Conservation (phyloP, 2,888 invertebrate genomes). For the Busseola fusca region DNA sequence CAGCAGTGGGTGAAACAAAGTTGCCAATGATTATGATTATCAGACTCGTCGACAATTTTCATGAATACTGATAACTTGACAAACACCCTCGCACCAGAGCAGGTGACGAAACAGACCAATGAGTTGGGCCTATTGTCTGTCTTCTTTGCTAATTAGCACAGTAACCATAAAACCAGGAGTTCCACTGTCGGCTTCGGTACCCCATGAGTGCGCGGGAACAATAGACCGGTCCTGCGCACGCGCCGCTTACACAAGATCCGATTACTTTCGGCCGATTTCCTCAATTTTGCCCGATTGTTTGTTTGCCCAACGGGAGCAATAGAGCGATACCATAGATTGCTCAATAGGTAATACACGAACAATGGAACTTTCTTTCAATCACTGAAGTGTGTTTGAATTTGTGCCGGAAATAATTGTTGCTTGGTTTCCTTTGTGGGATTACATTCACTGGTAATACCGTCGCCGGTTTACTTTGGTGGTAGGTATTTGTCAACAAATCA, state of each 20-base stretch:
- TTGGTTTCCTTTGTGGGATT: constrained; percentile 32
- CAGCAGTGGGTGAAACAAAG: background rate
- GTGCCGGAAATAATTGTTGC: constrained; percentile 39
- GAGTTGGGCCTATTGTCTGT: background rate
- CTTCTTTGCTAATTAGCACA: background rate
- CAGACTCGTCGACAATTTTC: background rate
- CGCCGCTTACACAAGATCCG: constrained; percentile 63
- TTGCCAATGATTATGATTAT: background rate
- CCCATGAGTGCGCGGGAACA: constrained; percentile 48
- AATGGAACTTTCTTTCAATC: constrained; percentile 55
- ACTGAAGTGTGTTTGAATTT: constrained; percentile 41
- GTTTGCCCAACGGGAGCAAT: constrained; percentile 47
- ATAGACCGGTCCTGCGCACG: constrained; percentile 60
- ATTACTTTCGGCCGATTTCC: constrained; percentile 59
- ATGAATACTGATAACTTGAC: background rate
- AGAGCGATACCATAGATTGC: constrained; percentile 21
- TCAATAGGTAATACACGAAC: constrained; percentile 38
- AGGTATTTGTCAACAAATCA: background rate
- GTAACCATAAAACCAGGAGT: constrained; percentile 7
- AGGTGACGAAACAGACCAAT: background rate
- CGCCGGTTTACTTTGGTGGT: background rate
- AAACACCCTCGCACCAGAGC: background rate
- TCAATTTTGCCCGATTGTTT: constrained; percentile 49
- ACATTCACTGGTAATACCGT: background rate
- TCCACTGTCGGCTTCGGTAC: constrained; percentile 9